Conservation (phyloP, 1,140 invertebrate genomes). For the Polyergus mexicanus region DNA sequence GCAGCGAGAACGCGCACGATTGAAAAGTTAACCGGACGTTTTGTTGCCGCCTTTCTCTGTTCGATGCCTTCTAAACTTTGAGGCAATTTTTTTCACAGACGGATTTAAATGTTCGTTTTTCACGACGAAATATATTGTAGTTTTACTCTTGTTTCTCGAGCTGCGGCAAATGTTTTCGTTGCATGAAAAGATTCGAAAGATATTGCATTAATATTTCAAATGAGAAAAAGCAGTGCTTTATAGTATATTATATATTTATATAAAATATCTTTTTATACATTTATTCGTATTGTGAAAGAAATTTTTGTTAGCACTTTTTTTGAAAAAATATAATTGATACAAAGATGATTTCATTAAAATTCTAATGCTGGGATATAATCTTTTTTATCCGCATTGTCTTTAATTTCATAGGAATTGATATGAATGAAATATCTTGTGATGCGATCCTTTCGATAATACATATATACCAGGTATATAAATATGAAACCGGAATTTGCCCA, state of each 20-base stretch:
- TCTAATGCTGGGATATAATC: not conserved
- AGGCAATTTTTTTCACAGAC: conserved; percentile 25
- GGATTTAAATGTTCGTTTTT: conserved; percentile 38
- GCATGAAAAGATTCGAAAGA: not conserved
- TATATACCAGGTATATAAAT: not conserved
- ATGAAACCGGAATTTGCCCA: too few species aligned
- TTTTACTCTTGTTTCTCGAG: conserved; percentile 4
- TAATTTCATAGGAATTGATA: not conserved
- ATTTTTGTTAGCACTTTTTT: not conserved
- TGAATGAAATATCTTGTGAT: not conserved
- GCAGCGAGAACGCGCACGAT: conserved; percentile 5
- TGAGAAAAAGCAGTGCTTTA: not conserved
- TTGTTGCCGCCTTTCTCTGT: not conserved
- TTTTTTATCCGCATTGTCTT: not conserved
- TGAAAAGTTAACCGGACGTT: conserved; percentile 44
- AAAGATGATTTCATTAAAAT: not conserved
- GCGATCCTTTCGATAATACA: not conserved
- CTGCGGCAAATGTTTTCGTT: not conserved
- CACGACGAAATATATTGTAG: not conserved
- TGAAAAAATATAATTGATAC: not conserved
- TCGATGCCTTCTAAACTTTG: conserved; percentile 19
- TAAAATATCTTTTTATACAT: not conserved
- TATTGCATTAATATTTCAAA: not conserved
- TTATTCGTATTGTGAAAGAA: not conserved
- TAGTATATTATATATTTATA: not conserved